These are phyloP conservation scores for Ceratoteleas bidentatus DNA, from an alignment of 1,140 invertebrate species.

Conservation along the genomic window DNA sequence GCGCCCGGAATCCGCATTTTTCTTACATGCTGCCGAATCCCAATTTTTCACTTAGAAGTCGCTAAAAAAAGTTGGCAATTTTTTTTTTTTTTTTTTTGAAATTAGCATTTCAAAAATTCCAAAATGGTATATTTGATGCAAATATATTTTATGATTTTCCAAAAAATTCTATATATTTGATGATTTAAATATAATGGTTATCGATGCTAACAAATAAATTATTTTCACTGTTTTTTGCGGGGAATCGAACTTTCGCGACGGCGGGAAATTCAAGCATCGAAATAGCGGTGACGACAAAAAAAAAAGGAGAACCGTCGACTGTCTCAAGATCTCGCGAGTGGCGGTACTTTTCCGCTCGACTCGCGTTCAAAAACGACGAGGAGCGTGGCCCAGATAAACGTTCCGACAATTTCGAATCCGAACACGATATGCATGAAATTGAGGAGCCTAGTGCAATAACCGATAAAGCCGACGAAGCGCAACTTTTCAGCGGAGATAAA, in stretches of 20 bases:
- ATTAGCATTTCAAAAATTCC: no score
- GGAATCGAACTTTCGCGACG: neutral
- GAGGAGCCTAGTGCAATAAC: constrained; percentile 68
- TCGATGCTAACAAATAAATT: neutral
- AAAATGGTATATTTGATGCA: no score
- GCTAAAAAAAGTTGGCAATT: no score
- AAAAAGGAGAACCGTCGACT: constrained; percentile 11
- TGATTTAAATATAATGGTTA: no score
- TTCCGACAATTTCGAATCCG: constrained; percentile 66
- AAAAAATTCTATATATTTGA: no score
- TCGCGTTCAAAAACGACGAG: constrained; percentile 54
- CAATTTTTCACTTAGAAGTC: no score
- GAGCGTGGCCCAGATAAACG: constrained; percentile 63
- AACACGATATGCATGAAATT: constrained; percentile 67
- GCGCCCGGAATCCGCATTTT: no score
- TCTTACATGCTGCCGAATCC: no score
- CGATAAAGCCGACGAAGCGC: constrained; percentile 65
- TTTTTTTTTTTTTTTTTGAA: no score
- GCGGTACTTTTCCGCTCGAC: constrained; percentile 55
- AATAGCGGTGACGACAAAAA: neutral
- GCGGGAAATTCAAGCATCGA: neutral
- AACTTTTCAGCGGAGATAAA: constrained; percentile 66
- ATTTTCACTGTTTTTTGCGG: no score
- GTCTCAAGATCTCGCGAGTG: constrained; percentile 44
- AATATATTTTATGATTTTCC: no score